Base-by-base conservation (phyloP, 2,888 invertebrate genomes). In the Coelopa pilipes region DNA sequence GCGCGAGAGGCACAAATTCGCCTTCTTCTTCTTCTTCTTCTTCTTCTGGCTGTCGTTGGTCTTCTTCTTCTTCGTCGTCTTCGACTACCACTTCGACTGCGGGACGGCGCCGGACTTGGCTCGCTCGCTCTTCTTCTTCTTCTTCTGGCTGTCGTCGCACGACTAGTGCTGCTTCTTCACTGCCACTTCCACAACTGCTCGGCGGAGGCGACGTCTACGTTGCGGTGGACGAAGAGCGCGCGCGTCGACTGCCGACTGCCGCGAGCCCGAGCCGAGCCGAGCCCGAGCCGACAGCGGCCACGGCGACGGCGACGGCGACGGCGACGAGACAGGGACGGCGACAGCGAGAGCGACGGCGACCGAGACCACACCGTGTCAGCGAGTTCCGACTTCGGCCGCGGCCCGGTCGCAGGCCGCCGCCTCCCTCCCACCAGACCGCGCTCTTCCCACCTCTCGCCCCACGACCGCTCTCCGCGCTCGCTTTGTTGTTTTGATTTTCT, bases 191-290 rank as follows among this genome's bases (percentile, higher is more conserved):
- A 13, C 34, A 17, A 11, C 21, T 21, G 49, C 34, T 67, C 65
- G 79, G 82, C 21, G 76, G 76, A 60, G 76, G 78, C 17, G 82
- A 79, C 77, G 80, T 53, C 19, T 70, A 19, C 10, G 78, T 74
- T n/a, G 81, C 68, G 19, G 82, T 72, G n/a, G 45, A 59, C 57
- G 19, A 46, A 69, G 45, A 57, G 69, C 69, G 59, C 69, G 53
- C 67, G 67, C 67, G 53, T 67, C 55, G 24, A 55, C 34, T 67
- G n/a, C 55, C 21, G 24, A 62, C 21, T 24, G 34, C 21, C 13
- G 34, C 24, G 67, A 50, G 53, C 53, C 24, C 53, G 15, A n/a
- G 24, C 67, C 47, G 70, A 59, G 70, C 19, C 60, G 60, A 66
- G n/a, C 47, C 47, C 47, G 49, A 46, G 47, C 13, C 49, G 63